phyloP scores from a whole-genome alignment of 1,140 invertebrate genomes.

The Penaeus japonicus region DNA sequence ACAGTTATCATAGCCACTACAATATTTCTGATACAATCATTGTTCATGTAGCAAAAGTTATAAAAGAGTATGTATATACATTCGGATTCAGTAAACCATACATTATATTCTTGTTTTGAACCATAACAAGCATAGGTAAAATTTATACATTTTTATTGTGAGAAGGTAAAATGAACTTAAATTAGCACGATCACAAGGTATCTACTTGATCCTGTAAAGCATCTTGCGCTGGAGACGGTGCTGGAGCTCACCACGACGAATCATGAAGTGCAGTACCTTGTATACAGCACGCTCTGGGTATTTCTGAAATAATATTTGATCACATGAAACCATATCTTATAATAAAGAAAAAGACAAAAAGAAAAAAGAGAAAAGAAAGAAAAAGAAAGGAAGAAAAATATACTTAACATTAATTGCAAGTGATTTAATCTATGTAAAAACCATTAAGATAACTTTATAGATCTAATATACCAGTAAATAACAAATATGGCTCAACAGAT shows the following conservation, averaged over 20 bases:
- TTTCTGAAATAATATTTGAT: conserved; percentile 69
- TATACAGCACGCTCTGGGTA: conserved; percentile 86
- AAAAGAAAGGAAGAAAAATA: not conserved
- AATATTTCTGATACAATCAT: no score
- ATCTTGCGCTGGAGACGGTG: conserved; percentile 96
- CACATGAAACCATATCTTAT: not conserved
- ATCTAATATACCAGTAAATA: not conserved
- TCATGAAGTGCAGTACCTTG: conserved; percentile 94
- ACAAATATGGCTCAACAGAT: not conserved
- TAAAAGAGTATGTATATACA: not conserved
- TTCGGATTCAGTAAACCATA: not conserved
- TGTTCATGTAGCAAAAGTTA: no score
- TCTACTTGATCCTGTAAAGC: conserved; percentile 86
- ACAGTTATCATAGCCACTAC: no score
- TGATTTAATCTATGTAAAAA: not conserved
- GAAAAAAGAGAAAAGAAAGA: not conserved
- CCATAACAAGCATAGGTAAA: not conserved
- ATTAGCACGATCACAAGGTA: not conserved
- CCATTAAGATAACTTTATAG: not conserved
- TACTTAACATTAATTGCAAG: not conserved
- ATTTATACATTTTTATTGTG: not conserved
- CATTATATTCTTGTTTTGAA: not conserved
- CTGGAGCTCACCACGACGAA: conserved; percentile 92
- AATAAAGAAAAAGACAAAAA: not conserved
- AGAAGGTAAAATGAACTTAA: not conserved